Percentiles rank a stretch among this genome's conserved stretches.
Conservation (phyloP, 2,797 vertebrate genomes). For the Danionella dracula region DNA sequence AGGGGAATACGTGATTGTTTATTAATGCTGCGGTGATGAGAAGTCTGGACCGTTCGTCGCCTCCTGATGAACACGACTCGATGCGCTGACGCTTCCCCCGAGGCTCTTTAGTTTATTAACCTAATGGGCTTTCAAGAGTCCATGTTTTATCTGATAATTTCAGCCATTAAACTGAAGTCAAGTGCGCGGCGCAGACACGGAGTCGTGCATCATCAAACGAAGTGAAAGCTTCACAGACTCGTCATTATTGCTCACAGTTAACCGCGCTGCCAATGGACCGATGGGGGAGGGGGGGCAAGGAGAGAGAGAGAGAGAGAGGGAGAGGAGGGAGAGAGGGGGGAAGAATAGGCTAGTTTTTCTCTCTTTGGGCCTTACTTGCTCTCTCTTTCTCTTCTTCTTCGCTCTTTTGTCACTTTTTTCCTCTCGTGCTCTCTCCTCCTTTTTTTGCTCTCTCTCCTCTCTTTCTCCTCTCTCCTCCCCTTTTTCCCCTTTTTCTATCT, state of each 20-base stretch:
- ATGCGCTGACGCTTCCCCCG: constrained; percentile 68
- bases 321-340: too few relatives aligned
- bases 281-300: too few relatives aligned
- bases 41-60: constrained; percentile 84
- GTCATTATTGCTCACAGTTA: constrained; percentile 6
- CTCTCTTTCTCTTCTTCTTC: too few relatives aligned
- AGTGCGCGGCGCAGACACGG: constrained; percentile 83
- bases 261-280: neutral
- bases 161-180: constrained; percentile 87
- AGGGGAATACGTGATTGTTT: constrained; percentile 74
- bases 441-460: too few relatives aligned
- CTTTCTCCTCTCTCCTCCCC: too few relatives aligned
- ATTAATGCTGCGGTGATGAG: constrained; percentile 70
- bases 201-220: constrained; percentile 52
- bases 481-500: too few relatives aligned
- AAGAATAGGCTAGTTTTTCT: too few relatives aligned
- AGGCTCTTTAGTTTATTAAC: constrained; percentile 88
- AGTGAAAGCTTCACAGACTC: constrained; percentile 30
- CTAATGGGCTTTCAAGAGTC: constrained; percentile 88
- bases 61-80: constrained; percentile 79
- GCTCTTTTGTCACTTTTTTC: too few relatives aligned
- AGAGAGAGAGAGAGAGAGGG: too few relatives aligned
- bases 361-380: too few relatives aligned
- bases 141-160: constrained; percentile 90
- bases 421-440: too few relatives aligned